phyloP scores from a whole-genome alignment of 2,888 invertebrate genomes.

The Drosophila acutilabella region DNA sequence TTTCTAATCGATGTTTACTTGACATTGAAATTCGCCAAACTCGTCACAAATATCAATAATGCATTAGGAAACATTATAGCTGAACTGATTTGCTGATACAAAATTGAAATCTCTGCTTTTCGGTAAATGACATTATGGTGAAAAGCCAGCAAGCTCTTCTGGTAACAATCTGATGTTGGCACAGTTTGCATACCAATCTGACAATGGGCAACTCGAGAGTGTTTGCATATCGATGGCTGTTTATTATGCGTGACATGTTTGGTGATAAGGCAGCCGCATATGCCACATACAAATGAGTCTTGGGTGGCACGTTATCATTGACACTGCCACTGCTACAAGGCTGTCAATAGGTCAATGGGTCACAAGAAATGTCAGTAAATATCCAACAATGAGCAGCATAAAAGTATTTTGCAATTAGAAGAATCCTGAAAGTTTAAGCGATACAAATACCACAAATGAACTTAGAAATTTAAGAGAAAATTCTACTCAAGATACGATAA shows the following conservation, averaged over 20 bases:
- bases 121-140: conserved; percentile 31
- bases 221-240: conserved; percentile 39
- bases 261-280: conserved; percentile 54
- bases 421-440: conserved; percentile 6
- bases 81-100: conserved; percentile 12
- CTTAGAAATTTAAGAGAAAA: conserved; percentile 79
- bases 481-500: conserved; percentile 36
- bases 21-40: background rate
- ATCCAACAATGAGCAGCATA: background rate
- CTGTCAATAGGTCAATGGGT: conserved; percentile 73
- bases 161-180: conserved; percentile 6
- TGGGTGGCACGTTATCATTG: conserved; percentile 53
- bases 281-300: conserved; percentile 77
- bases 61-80: conserved; percentile 10
- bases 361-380: conserved; percentile 45
- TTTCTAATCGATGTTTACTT: background rate
- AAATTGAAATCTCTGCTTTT: conserved; percentile 58
- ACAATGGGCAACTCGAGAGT: conserved; percentile 36
- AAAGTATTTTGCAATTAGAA: conserved; percentile 17
- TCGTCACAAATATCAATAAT: conserved; percentile 11
- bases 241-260: conserved; percentile 71
- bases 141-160: conserved; percentile 23
- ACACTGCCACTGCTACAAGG: background rate
- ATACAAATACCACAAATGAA: conserved; percentile 60
- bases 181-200: conserved; percentile 76